A percentile compares a stretch with the other conserved stretches of the same genome.
phyloP scores from a whole-genome alignment of 2,113 vertebrate species.

The Fulmarus glacialis region DNA sequence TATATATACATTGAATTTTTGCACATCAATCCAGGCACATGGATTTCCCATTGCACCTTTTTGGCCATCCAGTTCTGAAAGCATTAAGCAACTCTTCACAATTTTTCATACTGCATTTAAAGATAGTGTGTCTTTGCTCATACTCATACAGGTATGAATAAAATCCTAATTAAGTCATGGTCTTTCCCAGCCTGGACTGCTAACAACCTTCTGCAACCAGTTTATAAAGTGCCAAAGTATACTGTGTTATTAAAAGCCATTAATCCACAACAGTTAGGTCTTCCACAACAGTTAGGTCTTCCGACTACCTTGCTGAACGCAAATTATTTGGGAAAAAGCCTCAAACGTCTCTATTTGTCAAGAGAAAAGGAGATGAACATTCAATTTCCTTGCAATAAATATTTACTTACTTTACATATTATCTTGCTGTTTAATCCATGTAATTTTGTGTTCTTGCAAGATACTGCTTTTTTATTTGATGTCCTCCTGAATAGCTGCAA shows the following conservation, averaged over 20 bases:
- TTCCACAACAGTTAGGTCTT: background rate
- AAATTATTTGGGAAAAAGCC: background rate
- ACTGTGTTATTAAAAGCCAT: background rate
- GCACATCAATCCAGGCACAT: accelerated
- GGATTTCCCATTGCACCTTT: background rate
- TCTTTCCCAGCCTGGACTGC: background rate
- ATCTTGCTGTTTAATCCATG: background rate
- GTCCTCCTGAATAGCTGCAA: background rate
- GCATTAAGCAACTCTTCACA: background rate
- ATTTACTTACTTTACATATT: background rate
- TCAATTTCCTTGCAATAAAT: background rate
- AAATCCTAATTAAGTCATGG: background rate
- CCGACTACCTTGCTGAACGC: background rate
- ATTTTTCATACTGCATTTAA: background rate
- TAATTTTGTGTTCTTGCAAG: background rate
- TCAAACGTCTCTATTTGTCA: background rate
- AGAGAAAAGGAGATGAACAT: background rate
- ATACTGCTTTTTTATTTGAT: background rate
- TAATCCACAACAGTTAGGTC: background rate
- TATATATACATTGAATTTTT: background rate
- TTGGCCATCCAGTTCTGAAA: background rate
- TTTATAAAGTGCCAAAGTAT: background rate
- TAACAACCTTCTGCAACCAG: background rate
- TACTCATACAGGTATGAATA: background rate
- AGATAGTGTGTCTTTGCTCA: background rate